Base-by-base conservation (phyloP, 1,140 invertebrate species). In the Octopus bimaculoides region DNA sequence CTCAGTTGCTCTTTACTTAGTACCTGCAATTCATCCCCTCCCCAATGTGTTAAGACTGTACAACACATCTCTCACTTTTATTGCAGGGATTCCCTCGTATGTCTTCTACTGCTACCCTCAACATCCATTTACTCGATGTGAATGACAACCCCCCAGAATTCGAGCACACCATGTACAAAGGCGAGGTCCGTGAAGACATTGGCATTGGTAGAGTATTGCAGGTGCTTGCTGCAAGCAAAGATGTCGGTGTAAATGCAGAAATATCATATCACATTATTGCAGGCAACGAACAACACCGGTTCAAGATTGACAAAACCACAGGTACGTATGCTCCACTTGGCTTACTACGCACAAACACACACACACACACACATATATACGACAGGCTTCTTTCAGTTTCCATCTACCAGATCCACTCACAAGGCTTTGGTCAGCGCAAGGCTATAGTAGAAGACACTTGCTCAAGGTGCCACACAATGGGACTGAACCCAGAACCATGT, bases 111-210 rank as follows among this genome's bases (percentile, higher is more conserved):
- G 92, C 69, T 96, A 96, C 87, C 95, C 91, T 99, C 0, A 91
- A 93, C 12, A 96, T 98, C 0, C 91, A 91, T 54, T 96, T 98
- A 88, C 93, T 96, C 84, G 97, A 98, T 89, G 93, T 96, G 75
- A 98, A 98, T 88, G 97, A 98, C 90, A 98, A 98, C 87, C 94
- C 95, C 82, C 97, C 97, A 20, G 88, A 90, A 74, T 92, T 92
- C 84, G 93, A 94, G 54, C 93, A 94, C 54, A 91, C 90, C 71
- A 86, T 83, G 55, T 89, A 91, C 74, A 79, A 80, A 71, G 80
- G 82, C 7, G 79, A 82, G 14, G 77, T 88, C 14, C 71, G 56
- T 52, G 87, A 88, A 75, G 82, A 84, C 61, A 83, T 82, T n/a
- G 17, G 54, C 0, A 78, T 84, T 41, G 83, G 82, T 5, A 76